Evolutionary conservation across 2,113 vertebrate species (phyloP), one percentile per base, ranked within the genome.

Genomic region (Muscicapa adusta): DNA sequence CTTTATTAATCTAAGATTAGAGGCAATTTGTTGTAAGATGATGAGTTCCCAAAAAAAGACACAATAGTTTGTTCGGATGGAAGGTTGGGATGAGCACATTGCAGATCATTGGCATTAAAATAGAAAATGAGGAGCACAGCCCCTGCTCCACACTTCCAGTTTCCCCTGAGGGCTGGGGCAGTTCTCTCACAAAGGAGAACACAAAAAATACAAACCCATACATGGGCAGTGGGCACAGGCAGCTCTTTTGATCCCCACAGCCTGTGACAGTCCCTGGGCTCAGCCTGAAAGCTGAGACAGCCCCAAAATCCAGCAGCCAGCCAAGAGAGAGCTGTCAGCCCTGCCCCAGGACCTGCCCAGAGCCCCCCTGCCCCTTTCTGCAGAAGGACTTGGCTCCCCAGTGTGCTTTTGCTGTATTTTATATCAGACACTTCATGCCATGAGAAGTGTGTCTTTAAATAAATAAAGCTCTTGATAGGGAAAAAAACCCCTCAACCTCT

Each of bases 1-100:
- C 88, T 88, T 93, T 83, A 94, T 79, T 90, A 96, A 94, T 54
- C 89, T 77, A 89, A 91, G 89, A 93, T 91, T 76, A 91, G 89
- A 83, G 75, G 36, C 67, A 85, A 88, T 93, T 95, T 95, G 89
- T 85, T 93, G 67, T 18, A 56, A 90, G 88, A 71, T 1, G 56
- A 85, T 18, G 43, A 96, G 71, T 29, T 96, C 75, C 85, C 89
- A 3, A 40, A 72, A 88, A 91, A 87, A 91, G 93, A 66, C 63
- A 72, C 47, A 50, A 70, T 9, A 56, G 72, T 71, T 93, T 88
- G 40, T 63, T 73, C 2, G 0, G 79, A 28, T 43, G 54, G 48
- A 29, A 54, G 70, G 50, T 5, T 13, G 5, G 71, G 88, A 68
- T 0, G 20, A 85, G 80, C 93, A 68, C 57, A 65, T 61, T 17